phyloP scores from a whole-genome alignment of 2,888 invertebrate genomes.

The Protophormia terraenovae region DNA sequence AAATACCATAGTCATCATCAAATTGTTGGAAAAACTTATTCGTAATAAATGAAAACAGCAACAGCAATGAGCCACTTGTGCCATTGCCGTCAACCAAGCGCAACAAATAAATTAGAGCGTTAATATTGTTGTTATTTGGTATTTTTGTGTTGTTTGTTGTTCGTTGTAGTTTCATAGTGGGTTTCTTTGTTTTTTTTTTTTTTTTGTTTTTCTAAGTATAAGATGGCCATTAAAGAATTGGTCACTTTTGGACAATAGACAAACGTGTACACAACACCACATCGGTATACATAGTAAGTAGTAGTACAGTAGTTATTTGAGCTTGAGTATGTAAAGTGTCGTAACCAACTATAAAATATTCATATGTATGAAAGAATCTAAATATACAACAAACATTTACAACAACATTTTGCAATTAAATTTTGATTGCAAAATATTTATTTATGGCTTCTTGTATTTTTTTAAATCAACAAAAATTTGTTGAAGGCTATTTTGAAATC shows the following conservation, averaged over 20 bases:
- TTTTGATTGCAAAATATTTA: slow-evolving; percentile 55
- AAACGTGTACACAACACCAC: slow-evolving; percentile 6
- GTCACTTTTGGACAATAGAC: slow-evolving; percentile 54
- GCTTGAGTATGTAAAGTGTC: slow-evolving; percentile 53
- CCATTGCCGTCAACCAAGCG: slow-evolving; percentile 70
- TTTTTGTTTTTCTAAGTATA: slow-evolving; percentile 23
- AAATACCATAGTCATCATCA: slow-evolving; percentile 56
- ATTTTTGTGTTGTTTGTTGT: background rate
- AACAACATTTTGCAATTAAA: slow-evolving; percentile 53
- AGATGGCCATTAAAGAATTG: slow-evolving; percentile 63
- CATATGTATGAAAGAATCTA: background rate
- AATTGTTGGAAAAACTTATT: slow-evolving; percentile 46
- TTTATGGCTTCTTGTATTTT: slow-evolving; percentile 38
- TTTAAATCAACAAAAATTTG: slow-evolving; percentile 21
- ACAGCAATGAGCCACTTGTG: slow-evolving; percentile 67
- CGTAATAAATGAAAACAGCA: slow-evolving; percentile 55
- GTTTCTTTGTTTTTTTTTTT: slow-evolving; percentile 49
- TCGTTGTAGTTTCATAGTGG: slow-evolving; percentile 32
- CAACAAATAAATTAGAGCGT: slow-evolving; percentile 72
- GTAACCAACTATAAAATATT: slow-evolving; percentile 50
- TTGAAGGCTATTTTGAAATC: slow-evolving; percentile 45
- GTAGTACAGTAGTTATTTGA: slow-evolving; percentile 16
- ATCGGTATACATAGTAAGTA: too few relatives aligned
- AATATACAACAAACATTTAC: background rate
- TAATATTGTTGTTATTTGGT: slow-evolving; percentile 67